These are phyloP conservation scores for Scolopax bukidnonensis DNA, from an alignment of 2,797 vertebrate species.

Conservation along the genomic window DNA sequence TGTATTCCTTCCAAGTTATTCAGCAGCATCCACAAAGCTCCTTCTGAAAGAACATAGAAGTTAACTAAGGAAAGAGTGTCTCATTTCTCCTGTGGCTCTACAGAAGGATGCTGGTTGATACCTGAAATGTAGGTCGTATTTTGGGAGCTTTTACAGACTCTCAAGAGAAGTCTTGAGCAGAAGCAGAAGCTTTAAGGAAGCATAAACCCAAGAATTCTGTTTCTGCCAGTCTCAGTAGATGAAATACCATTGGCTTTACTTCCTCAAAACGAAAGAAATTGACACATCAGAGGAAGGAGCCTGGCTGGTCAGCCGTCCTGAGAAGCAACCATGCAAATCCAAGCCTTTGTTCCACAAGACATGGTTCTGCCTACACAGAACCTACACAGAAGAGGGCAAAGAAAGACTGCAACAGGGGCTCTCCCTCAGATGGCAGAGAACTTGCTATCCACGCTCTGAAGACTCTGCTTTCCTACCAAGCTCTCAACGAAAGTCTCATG, in stretches of 20 bases:
- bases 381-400: neutral
- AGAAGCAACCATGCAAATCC: neutral
- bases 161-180: neutral
- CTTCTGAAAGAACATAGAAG: neutral
- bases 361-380: neutral
- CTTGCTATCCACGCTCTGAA: neutral
- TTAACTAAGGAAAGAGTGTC: neutral
- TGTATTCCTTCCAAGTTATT: neutral
- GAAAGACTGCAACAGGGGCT: neutral
- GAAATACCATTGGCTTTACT: neutral
- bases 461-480: neutral
- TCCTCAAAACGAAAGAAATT: neutral
- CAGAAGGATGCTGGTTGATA: neutral
- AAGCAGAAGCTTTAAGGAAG: conserved; percentile 24
- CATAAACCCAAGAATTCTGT: neutral
- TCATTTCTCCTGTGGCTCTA: neutral
- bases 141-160: conserved; percentile 1
- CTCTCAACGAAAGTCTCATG: neutral
- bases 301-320: neutral
- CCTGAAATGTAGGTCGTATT: neutral
- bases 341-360: neutral
- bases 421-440: neutral
- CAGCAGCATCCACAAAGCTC: neutral
- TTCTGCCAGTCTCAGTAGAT: neutral
- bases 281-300: neutral